phyloP scores from a whole-genome alignment of 2,888 invertebrate species.

The Cephus pulcher region DNA sequence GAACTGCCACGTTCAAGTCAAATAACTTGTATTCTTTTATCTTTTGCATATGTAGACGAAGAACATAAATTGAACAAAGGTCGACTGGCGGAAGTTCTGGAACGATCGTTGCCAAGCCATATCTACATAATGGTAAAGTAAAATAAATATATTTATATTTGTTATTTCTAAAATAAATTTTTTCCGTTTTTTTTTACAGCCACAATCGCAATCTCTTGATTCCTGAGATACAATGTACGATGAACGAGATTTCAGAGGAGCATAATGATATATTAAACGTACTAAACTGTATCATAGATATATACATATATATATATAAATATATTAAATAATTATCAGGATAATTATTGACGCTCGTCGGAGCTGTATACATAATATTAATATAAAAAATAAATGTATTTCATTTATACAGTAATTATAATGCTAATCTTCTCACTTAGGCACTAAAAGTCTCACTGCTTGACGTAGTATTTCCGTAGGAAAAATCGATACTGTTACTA shows the following conservation, averaged over 20 bases:
- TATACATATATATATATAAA: slow-evolving; percentile 2
- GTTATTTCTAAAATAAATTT: slow-evolving; percentile 1
- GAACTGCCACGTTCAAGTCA: slow-evolving; percentile 76
- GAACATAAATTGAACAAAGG: slow-evolving; percentile 65
- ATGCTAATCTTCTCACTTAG: not conserved
- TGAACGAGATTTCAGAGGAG: not conserved
- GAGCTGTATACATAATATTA: not conserved
- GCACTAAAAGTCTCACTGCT: not conserved
- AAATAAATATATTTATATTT: not conserved
- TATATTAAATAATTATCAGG: not conserved
- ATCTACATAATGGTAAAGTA: slow-evolving; percentile 74
- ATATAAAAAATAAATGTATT: not conserved
- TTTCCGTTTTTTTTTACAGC: slow-evolving; percentile 45
- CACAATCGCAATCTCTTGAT: slow-evolving; percentile 51
- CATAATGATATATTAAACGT: not conserved
- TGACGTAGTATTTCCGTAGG: not conserved
- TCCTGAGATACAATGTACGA: not conserved
- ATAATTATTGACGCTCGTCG: not conserved
- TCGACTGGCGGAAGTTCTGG: slow-evolving; percentile 70
- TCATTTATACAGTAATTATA: not conserved
- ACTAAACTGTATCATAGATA: not conserved
- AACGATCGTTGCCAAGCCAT: slow-evolving; percentile 73
- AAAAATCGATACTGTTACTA: not conserved
- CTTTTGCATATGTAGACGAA: slow-evolving; percentile 50
- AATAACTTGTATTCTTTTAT: not conserved